A percentile compares a stretch with the other conserved stretches of the same genome.
Evolutionary conservation across 1,140 invertebrate species (phyloP).

Genomic region (Papilio machaon): DNA sequence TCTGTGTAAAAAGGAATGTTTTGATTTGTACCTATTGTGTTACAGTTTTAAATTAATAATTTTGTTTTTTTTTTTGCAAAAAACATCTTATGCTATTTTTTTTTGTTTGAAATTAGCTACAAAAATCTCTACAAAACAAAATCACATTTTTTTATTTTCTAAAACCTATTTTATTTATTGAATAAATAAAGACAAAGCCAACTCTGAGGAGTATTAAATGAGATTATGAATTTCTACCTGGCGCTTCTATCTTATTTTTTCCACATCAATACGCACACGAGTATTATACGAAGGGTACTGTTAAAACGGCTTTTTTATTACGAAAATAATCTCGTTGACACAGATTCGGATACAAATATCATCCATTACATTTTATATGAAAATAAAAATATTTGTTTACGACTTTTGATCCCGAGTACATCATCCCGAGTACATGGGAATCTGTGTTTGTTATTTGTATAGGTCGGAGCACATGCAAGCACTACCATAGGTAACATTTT

Average conservation of each 20-base stretch:
- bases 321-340: conserved; percentile 16
- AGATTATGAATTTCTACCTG: conserved; percentile 5
- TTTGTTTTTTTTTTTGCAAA: too few species aligned
- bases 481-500: too few species aligned
- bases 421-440: neutral
- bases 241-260: neutral
- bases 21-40: neutral
- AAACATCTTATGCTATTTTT: too few species aligned
- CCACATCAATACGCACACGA: conserved; percentile 2
- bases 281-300: neutral
- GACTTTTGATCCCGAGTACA: neutral
- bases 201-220: neutral
- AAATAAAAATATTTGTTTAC: conserved; percentile 17
- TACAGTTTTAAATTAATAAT: neutral
- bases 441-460: neutral
- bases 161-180: neutral
- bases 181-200: neutral
- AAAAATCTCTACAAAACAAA: too few species aligned
- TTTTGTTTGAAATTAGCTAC: too few species aligned
- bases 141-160: too few species aligned
- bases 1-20: neutral
- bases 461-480: neutral
- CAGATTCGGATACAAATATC: conserved; percentile 13
- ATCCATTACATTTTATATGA: conserved; percentile 1
- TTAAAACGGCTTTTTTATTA: conserved; percentile 18